phyloP scores from a whole-genome alignment of 1,140 invertebrate genomes.

The Drosophila neocordata region DNA sequence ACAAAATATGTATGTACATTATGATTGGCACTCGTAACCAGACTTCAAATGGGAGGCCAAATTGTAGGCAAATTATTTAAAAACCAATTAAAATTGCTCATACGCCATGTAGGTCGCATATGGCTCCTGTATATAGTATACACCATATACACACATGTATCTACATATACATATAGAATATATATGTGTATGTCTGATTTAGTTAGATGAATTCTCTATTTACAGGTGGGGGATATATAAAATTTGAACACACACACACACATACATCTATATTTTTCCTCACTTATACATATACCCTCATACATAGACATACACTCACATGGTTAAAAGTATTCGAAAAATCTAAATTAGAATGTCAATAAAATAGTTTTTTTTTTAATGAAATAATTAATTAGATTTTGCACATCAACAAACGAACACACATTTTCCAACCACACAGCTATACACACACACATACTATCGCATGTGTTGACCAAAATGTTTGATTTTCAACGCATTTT shows the following conservation, averaged over 20 bases:
- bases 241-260: not conserved
- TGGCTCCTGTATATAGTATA: constrained; percentile 12
- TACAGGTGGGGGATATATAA: not conserved
- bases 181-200: not conserved
- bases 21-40: not conserved
- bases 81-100: constrained; percentile 79
- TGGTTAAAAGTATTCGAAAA: constrained; percentile 58
- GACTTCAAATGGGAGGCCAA: constrained; percentile 17
- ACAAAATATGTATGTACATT: not conserved
- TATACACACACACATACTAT: not conserved
- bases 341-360: constrained; percentile 81
- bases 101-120: constrained; percentile 57
- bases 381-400: constrained; percentile 81
- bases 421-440: constrained; percentile 40
- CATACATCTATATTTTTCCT: constrained; percentile 9
- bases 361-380: constrained; percentile 72
- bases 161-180: not conserved
- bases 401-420: constrained; percentile 73
- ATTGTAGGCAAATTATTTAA: constrained; percentile 76
- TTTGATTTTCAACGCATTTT: constrained; percentile 44
- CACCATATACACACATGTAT: too few species aligned
- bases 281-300: not conserved
- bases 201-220: constrained; percentile 3
- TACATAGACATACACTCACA: constrained; percentile 14
- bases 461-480: constrained; percentile 25